Conservation (phyloP, 2,888 invertebrate genomes). For the Synergus japonicus region DNA sequence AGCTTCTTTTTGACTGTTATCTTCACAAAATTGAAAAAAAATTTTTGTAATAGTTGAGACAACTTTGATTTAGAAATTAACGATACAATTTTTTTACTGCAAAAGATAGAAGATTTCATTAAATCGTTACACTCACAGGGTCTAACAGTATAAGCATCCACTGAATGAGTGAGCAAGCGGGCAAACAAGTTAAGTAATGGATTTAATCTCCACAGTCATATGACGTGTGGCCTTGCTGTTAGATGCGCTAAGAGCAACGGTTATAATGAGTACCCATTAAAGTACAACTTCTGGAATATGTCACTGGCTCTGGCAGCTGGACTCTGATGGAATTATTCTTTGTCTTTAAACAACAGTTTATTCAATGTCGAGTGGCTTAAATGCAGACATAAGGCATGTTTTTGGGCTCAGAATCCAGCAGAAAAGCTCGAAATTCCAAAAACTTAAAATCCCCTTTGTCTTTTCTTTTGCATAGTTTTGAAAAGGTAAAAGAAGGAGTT, state of each 20-base stretch:
- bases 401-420: too few species aligned
- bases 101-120: conserved; percentile 18
- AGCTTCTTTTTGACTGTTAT: neutral
- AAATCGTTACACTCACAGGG: conserved; percentile 3
- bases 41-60: too few species aligned
- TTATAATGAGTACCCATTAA: conserved; percentile 71
- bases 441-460: neutral
- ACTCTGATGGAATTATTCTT: conserved; percentile 63
- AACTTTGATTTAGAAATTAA: too few species aligned
- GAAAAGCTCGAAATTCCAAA: too few species aligned
- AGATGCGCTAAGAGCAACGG: conserved; percentile 62
- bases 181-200: too few species aligned
- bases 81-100: too few species aligned
- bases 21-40: conserved; percentile 24
- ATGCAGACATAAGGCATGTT: conserved; percentile 47
- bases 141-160: conserved; percentile 22
- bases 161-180: too few species aligned
- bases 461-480: neutral
- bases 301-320: conserved; percentile 66
- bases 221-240: conserved; percentile 61
- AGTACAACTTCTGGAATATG: conserved; percentile 68
- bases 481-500: neutral
- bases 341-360: conserved; percentile 58
- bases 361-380: conserved; percentile 56
- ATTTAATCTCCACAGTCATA: too few species aligned